phyloP scores from a whole-genome alignment of 2,797 vertebrate species.

The Pempheris klunzingeri region DNA sequence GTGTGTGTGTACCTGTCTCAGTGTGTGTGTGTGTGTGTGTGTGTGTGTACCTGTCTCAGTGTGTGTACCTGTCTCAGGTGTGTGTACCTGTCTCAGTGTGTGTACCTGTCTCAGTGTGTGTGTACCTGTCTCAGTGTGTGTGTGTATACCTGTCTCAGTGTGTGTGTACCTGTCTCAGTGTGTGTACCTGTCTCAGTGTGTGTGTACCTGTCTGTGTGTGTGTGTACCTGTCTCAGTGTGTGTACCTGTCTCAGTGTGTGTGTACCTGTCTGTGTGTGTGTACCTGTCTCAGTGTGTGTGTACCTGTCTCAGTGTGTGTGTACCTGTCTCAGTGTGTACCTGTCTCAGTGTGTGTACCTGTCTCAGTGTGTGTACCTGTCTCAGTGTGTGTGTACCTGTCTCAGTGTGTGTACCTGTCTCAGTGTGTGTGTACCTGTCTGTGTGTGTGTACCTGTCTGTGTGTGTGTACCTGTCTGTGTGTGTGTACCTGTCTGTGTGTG shows the following conservation, averaged over 20 bases:
- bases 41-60: neutral
- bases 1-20: neutral
- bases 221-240: too few species aligned
- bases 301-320: constrained; percentile 41
- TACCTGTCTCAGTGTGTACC: neutral
- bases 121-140: neutral
- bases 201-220: neutral
- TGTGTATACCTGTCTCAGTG: neutral
- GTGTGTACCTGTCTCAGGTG: neutral
- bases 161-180: neutral
- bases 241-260: too few species aligned
- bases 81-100: neutral
- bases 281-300: too few species aligned
- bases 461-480: constrained; percentile 42
- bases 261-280: too few species aligned
- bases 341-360: too few species aligned
- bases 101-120: neutral
- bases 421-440: neutral
- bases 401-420: too few species aligned
- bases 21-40: neutral
- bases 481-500: too few species aligned
- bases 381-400: neutral
- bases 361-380: neutral
- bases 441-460: neutral
- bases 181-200: neutral